Evolutionary conservation across 2,113 vertebrate genomes (phyloP).

Genomic region (Sylvicapra grimmia): DNA sequence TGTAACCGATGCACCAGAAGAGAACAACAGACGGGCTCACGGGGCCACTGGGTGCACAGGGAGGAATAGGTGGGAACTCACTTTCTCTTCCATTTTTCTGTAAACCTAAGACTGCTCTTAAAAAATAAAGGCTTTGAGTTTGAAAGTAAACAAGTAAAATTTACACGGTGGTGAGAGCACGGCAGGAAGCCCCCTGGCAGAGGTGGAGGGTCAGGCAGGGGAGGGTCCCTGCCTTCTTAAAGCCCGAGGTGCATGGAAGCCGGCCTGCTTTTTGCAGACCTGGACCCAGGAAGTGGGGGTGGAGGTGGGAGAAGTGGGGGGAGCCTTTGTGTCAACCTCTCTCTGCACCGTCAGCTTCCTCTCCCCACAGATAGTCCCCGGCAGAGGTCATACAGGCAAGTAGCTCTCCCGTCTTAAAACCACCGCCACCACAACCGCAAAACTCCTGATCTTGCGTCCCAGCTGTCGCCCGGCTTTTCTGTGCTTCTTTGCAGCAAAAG

Average conservation of each 20-base stretch:
- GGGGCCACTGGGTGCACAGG: fast-evolving
- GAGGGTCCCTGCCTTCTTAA: neutral
- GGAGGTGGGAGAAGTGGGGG: neutral
- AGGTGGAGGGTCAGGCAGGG: neutral
- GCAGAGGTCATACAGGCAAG: neutral
- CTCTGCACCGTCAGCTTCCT: neutral
- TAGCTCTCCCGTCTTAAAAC: neutral
- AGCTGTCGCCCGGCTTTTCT: neutral
- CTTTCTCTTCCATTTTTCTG: neutral
- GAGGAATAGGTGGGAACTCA: fast-evolving
- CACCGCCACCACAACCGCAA: fast-evolving
- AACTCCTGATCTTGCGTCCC: neutral
- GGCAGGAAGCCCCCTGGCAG: neutral
- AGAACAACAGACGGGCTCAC: fast-evolving
- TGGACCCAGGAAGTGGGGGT: neutral
- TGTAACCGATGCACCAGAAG: neutral
- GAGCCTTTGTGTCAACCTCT: neutral
- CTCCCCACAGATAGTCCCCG: neutral
- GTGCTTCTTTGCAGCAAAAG: neutral
- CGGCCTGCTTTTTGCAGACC: neutral
- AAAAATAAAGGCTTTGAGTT: neutral
- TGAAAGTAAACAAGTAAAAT: neutral
- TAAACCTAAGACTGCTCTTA: neutral
- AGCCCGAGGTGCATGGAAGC: neutral
- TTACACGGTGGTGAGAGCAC: neutral